These are phyloP conservation scores for Ormyrus nitidulus DNA, from an alignment of 2,888 invertebrate genomes.

Conservation along the genomic window DNA sequence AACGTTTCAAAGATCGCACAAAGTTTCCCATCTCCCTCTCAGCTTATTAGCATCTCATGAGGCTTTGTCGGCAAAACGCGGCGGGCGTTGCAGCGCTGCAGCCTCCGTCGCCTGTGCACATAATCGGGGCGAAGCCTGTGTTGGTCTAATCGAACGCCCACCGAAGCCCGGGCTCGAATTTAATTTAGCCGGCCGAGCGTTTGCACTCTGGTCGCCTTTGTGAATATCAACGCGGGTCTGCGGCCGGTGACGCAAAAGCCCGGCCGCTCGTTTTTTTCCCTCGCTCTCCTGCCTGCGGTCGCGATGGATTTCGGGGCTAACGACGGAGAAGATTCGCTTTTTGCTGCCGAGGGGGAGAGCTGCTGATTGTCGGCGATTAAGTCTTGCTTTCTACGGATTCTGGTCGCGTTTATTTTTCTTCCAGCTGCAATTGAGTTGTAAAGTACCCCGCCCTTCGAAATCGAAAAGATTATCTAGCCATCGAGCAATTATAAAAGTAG, in stretches of 20 bases:
- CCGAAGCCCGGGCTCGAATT: constrained; percentile 57
- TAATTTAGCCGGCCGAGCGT: constrained; percentile 59
- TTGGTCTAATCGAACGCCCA: constrained; percentile 59
- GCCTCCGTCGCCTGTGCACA: not conserved
- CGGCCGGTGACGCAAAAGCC: too few relatives aligned
- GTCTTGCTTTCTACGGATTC: too few relatives aligned
- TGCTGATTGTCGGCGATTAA: too few relatives aligned
- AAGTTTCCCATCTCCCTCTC: not conserved
- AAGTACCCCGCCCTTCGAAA: too few relatives aligned
- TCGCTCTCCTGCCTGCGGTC: not conserved
- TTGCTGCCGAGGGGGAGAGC: too few relatives aligned
- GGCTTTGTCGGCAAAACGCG: constrained; percentile 49
- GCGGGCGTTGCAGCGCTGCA: constrained; percentile 32
- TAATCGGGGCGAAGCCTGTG: constrained; percentile 32
- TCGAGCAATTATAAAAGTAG: too few relatives aligned
- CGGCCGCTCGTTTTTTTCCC: not conserved
- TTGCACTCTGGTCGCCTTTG: constrained; percentile 60
- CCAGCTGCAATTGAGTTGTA: too few relatives aligned
- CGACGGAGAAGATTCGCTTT: too few relatives aligned
- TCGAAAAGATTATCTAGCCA: too few relatives aligned
- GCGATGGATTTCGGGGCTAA: not conserved
- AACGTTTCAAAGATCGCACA: too few relatives aligned
- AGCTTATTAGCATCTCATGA: constrained; percentile 45
- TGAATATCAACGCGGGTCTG: constrained; percentile 65
- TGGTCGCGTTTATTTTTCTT: too few relatives aligned